Evolutionary conservation across 2,797 vertebrate genomes (phyloP), one percentile per base, ranked within the genome.

Genomic region (Mustela erminea): DNA sequence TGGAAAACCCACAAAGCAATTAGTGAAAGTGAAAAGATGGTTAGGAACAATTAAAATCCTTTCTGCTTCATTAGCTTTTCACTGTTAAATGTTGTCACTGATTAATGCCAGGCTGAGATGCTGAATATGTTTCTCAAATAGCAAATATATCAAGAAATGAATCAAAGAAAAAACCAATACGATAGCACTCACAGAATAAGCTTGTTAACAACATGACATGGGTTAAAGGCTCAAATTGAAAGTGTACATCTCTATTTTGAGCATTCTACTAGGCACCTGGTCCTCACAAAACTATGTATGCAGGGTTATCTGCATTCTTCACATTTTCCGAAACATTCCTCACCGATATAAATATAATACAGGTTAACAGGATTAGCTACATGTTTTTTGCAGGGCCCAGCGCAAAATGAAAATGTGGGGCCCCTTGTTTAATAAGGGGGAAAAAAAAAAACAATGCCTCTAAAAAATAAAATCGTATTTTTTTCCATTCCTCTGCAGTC

Each of bases 41-140:
- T 62, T 94, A 91, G 72, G 81, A 92, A 92, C 72, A 97, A 95
- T 56, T 95, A 90, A 97, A 95, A 80, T 54, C 92, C 81, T 85
- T 96, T 95, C 66, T 95, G 46, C 90, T 98, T 98, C 72, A 93
- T 96, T 97, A 82, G 23, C 38, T 90, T 97, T 96, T 49, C 43
- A 38, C 0, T 77, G 80, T 93, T 96, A 87, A 96, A 54, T 74
- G 74, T 80, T 52, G 81, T 32, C 7, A 80, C 81, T 87, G 68
- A 96, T 96, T 96, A 87, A 74, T 70, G 93, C 87, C 27, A 64
- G 27, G 41, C 11, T 87, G n/a, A 97, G 78, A 66, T 3, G 29
- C 2, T 70, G 74, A 54, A 41, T 97, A 35, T 84, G 58, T 23
- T 25, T 96, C 92, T 83, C 95, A 95, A 97, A 96, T 2, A 96